phyloP scores from a whole-genome alignment of 2,113 vertebrate genomes.

The Sakesphorus luctuosus region DNA sequence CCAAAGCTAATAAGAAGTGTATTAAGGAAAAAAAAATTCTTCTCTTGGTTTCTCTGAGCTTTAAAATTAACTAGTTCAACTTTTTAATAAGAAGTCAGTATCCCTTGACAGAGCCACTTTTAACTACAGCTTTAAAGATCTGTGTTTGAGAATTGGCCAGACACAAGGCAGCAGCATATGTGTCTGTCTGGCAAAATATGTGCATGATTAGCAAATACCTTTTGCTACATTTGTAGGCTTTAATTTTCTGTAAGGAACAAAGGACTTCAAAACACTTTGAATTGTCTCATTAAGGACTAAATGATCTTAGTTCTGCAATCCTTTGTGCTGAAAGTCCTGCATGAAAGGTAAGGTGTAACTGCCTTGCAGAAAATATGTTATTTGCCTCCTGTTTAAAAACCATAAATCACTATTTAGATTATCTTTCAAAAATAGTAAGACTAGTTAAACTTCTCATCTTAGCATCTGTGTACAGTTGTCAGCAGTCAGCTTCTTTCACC shows the following conservation, averaged over 20 bases:
- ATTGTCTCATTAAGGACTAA: background rate
- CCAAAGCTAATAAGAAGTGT: background rate
- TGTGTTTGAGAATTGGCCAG: background rate
- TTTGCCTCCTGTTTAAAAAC: background rate
- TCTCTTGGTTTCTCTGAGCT: background rate
- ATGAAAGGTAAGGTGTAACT: background rate
- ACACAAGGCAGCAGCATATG: background rate
- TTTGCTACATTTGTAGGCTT: background rate
- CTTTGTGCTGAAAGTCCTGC: background rate
- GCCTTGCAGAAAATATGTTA: background rate
- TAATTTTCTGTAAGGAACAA: background rate
- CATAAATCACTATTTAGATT: background rate
- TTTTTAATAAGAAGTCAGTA: background rate
- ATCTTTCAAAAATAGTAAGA: background rate
- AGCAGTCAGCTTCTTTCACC: background rate
- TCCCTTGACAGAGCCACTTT: background rate
- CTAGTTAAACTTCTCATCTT: background rate
- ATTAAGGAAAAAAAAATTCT: background rate
- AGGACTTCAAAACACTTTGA: background rate
- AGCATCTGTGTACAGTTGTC: background rate
- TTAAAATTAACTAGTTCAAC: background rate
- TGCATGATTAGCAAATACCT: background rate
- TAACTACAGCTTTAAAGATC: background rate
- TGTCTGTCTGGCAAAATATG: background rate
- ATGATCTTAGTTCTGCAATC: background rate